These are phyloP conservation scores for Anarhynchus alexandrinus DNA, from an alignment of 2,113 vertebrate species.

Conservation along the genomic window DNA sequence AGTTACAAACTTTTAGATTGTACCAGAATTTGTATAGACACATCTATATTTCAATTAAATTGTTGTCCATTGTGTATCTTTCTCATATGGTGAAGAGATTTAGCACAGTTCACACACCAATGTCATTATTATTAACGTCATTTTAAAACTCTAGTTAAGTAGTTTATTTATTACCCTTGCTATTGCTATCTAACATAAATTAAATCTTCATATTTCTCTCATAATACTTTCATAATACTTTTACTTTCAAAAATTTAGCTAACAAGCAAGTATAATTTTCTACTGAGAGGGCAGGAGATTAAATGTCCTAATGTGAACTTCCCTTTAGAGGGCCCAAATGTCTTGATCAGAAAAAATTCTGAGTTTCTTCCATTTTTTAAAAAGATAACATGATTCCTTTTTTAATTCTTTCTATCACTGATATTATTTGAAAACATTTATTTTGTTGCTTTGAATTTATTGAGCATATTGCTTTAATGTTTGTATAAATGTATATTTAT, in stretches of 20 bases:
- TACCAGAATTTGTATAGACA: neutral
- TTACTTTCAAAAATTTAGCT: neutral
- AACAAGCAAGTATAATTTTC: neutral
- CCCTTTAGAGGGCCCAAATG: neutral
- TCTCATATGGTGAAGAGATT: neutral
- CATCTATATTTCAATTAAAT: neutral
- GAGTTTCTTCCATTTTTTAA: too few relatives aligned
- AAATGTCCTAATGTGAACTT: neutral
- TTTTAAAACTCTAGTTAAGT: neutral
- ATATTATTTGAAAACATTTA: too few relatives aligned
- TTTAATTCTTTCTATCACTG: too few relatives aligned
- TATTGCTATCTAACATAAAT: neutral
- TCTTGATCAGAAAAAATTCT: neutral
- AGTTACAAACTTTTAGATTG: neutral
- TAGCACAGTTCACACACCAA: neutral
- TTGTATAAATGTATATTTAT: too few relatives aligned
- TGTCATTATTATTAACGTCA: neutral
- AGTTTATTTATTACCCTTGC: neutral
- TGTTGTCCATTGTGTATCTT: neutral
- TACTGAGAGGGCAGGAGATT: neutral
- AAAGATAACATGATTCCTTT: too few relatives aligned
- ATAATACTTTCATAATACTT: neutral
- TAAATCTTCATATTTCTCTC: neutral
- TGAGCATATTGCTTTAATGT: too few relatives aligned
- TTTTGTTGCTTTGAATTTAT: too few relatives aligned